Evolutionary conservation across 2,888 invertebrate genomes (phyloP), one percentile per base, ranked within the genome.

Genomic region (Diarsia brunnea): DNA sequence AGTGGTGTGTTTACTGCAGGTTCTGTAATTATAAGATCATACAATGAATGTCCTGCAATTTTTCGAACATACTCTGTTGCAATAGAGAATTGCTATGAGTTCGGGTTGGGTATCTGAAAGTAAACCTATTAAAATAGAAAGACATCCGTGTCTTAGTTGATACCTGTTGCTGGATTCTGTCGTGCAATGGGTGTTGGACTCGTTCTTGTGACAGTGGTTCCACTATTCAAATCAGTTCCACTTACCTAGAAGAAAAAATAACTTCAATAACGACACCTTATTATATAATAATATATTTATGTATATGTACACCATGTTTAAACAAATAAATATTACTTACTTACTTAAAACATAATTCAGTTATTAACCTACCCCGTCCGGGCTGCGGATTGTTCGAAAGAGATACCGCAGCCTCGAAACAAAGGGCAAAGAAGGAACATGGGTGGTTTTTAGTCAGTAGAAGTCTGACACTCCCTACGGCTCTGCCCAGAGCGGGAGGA

Each of bases 151-250:
- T n/a, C 63, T 43, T 27, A 1, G 43, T 63, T 16, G n/a, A n/a
- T 63, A 63, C 63, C 63, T 72, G 71, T 63, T 14, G 43, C 3
- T 5, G 80, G 73, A 61, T 84, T 82, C 76, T 91, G 91, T 19
- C 90, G 87, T 84, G 91, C 89, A 60, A 93, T 85, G 4, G 91
- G 87, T 21, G 92, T 92, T 4, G 89, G 75, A 70, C 90, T 84
- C 24, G 74, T 78, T 71, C 93, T 89, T 58, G 65, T 86, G 43
- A 94, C 81, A 19, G 78, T 71, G 31, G 81, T 73, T 45, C 88
- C 87, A 27, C 60, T 89, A 31, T 78, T 78, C 7, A 71, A 76
- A 63, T 92, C 90, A 43, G 85, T 84, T 11, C 92, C 94, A 45
- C 77, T 82, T 2, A 93, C 85, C 94, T 94, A 77, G 11, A 88